Percentiles rank a stretch among this genome's conserved stretches.
Conservation (phyloP, 2,797 vertebrate species). For the Scolopax bukidnonensis region DNA sequence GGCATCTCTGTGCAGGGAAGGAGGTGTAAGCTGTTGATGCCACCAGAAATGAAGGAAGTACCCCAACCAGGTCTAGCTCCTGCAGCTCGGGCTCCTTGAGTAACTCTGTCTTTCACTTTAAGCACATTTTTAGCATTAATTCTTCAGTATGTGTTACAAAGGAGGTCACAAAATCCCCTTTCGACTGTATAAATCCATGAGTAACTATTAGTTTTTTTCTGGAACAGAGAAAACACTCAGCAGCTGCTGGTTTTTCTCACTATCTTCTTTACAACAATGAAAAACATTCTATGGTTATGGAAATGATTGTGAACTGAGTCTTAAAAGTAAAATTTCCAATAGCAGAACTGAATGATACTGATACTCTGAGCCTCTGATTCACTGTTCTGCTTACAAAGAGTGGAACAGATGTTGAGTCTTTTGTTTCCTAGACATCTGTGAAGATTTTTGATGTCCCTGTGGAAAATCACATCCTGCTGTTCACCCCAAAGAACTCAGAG, state of each 20-base stretch:
- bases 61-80: background rate
- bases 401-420: constrained; percentile 29
- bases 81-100: background rate
- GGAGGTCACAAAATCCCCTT: background rate
- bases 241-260: constrained; percentile 4
- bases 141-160: background rate
- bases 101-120: background rate
- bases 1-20: background rate
- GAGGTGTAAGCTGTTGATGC: background rate
- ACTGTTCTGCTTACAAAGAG: constrained; percentile 21
- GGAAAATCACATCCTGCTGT: constrained; percentile 88
- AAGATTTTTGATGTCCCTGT: constrained; percentile 87
- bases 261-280: constrained; percentile 13
- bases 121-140: background rate
- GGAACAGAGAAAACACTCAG: background rate
- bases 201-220: background rate
- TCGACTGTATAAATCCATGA: background rate
- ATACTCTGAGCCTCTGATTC: constrained; percentile 16
- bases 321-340: background rate
- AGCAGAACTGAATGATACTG: background rate
- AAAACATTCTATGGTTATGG: background rate
- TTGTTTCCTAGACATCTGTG: constrained; percentile 81
- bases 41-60: background rate
- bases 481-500: constrained; percentile 80
- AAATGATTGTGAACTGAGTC: background rate